These are phyloP conservation scores for Drosophila bunnanda DNA, from an alignment of 2,888 invertebrate genomes.

Conservation along the genomic window DNA sequence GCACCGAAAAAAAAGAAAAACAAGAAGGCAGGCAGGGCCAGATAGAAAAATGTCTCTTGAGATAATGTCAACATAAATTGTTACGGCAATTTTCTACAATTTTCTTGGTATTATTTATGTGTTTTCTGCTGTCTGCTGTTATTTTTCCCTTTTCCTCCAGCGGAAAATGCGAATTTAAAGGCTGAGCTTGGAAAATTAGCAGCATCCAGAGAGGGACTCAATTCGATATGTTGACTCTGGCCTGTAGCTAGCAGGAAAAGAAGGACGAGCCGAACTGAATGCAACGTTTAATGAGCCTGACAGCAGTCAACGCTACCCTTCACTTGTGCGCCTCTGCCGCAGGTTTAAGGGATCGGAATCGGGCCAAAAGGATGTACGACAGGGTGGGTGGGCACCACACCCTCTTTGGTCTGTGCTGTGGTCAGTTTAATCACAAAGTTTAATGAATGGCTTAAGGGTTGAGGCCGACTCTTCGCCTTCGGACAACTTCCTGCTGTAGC, in stretches of 20 bases:
- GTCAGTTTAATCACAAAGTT: constrained; percentile 80
- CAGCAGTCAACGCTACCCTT: constrained; percentile 61
- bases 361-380: background rate
- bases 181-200: constrained; percentile 59
- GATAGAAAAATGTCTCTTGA: constrained; percentile 80
- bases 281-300: constrained; percentile 77
- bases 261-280: constrained; percentile 49
- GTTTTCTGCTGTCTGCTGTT: constrained; percentile 41
- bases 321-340: constrained; percentile 11
- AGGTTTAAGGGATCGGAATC: background rate
- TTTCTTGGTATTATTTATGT: constrained; percentile 81
- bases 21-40: constrained; percentile 5
- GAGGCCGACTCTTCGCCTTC: constrained; percentile 13
- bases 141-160: background rate
- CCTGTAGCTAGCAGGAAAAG: constrained; percentile 54
- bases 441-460: constrained; percentile 75
- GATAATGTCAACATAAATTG: constrained; percentile 85
- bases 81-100: constrained; percentile 84
- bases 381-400: background rate
- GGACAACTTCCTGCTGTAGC: constrained; percentile 14
- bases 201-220: constrained; percentile 27
- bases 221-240: constrained; percentile 71
- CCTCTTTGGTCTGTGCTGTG: constrained; percentile 38
- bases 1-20: background rate
- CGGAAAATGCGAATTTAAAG: constrained; percentile 48